Evolutionary conservation across 2,113 vertebrate species (phyloP).

Genomic region (Sander vitreus): DNA sequence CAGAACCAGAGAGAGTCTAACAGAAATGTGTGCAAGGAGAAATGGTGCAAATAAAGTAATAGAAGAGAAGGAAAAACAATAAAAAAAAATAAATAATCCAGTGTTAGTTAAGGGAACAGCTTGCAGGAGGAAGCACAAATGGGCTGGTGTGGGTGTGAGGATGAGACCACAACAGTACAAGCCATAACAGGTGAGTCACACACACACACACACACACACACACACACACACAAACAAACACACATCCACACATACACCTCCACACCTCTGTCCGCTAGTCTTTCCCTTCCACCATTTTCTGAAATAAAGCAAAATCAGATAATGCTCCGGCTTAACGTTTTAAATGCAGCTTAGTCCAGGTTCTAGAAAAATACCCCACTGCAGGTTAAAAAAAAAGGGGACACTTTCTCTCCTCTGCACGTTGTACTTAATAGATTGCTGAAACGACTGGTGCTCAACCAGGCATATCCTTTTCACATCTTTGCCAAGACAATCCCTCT

Average conservation of each 20-base stretch:
- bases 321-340: slow-evolving; percentile 30
- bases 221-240: too few species aligned
- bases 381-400: slow-evolving; percentile 25
- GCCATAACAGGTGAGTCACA: slow-evolving; percentile 69
- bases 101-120: slow-evolving; percentile 52
- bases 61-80: slow-evolving; percentile 18
- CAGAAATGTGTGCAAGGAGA: slow-evolving; percentile 6
- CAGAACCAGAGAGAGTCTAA: slow-evolving; percentile 14
- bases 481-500: slow-evolving; percentile 77
- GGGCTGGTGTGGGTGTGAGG: slow-evolving; percentile 60
- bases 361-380: slow-evolving; percentile 6
- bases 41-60: slow-evolving; percentile 9
- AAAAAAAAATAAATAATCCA: slow-evolving; percentile 35
- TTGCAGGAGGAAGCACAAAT: slow-evolving; percentile 62
- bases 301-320: slow-evolving; percentile 39
- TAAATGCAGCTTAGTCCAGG: slow-evolving; percentile 39
- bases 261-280: slow-evolving; percentile 53
- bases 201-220: slow-evolving; percentile 31
- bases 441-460: slow-evolving; percentile 68
- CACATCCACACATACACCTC: too few species aligned
- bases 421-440: slow-evolving; percentile 73
- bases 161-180: slow-evolving; percentile 64
- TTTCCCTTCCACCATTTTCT: slow-evolving; percentile 49
- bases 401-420: slow-evolving; percentile 38
- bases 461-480: slow-evolving; percentile 74